Base-by-base conservation (phyloP, 2,888 invertebrate genomes). In the Thecocarcelia acutangulata region DNA sequence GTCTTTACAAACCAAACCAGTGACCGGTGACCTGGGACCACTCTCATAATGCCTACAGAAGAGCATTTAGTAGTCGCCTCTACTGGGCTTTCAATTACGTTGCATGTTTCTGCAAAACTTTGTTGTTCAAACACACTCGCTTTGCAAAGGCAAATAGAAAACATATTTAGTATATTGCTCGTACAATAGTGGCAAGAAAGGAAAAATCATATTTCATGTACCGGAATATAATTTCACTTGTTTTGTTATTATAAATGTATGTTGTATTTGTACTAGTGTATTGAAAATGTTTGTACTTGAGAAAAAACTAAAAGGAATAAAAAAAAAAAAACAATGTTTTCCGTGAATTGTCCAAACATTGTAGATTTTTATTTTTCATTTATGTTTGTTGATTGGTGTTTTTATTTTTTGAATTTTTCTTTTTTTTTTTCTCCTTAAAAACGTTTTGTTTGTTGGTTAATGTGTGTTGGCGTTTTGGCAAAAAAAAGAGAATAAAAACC, bases 211-310 rank as follows among this genome's bases (percentile, higher is more conserved):
- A 79, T 73, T 66, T 79, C 72, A 73, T 79, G 78, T 79, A 79
- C 78, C 59, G 72, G 72, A 79, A 68, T 79, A 73, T 66, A 73
- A 73, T 79, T 79, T 68, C 78, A 79, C 78, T 79, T 79, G 78
- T 73, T 79, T 66, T 37, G 21, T 54, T 54, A 46, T 61, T 76
- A 13, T 8, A 33, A 33, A 33, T 33, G 33, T 33, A 33, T 52
- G 17, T 54, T 61, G 68, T 21, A 28, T 59, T 68, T 11, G 52
- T 44, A 50, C 33, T 58, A 40, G 19, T 44, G 44, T 33, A 73
- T 12, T 21, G 17, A 74, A 75, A 58, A 58, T 21, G 58, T 59
- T 68, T 68, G 17, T 33, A 15, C 17, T 17, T 33, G 1, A 9
- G 8, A 48, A 48, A 64, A 48, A 52, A 11, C n/a, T n/a, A 44